Evolutionary conservation across 2,888 invertebrate genomes (phyloP), one percentile per base, ranked within the genome.

Genomic region (Conomelus anceps): DNA sequence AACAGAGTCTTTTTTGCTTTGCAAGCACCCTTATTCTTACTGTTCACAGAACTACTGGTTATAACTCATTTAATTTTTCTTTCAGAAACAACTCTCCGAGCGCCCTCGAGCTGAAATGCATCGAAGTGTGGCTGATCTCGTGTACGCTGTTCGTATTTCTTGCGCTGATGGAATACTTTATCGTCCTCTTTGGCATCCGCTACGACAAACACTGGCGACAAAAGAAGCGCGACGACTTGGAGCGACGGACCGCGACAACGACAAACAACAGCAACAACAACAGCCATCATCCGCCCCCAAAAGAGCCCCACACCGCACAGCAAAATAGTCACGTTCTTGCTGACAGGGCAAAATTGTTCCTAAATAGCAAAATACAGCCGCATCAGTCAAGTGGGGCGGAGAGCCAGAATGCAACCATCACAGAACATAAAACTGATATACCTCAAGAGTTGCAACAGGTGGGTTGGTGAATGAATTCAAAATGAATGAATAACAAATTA

Each of bases 51-150:
- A n/a, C n/a, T n/a, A n/a, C n/a, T n/a, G n/a, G n/a, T n/a, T n/a
- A n/a, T n/a, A n/a, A n/a, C n/a, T n/a, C n/a, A n/a, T n/a, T n/a
- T 26, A 26, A 26, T 26, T 86, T 87, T 90, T 34, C 85, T 93
- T 93, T 0, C 93, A 95, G 95, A 92, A 95, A 95, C 92, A 95
- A 95, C 93, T 95, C 95, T 24, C 95, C 95, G 24, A 95, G 95
- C 92, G 95, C 95, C 1, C 93, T 95, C 89, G 95, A 95, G 92
- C 92, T 95, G 90, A 95, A 95, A 92, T 95, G 95, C 92, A 95
- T 95, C 91, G 95, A 95, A 92, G 95, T 95, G 91, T 95, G 95
- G 95, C 93, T 95, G 92, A 95, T 95, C 92, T 95, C 95, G 85
- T 95, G 95, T 93, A 95, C 95, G 86, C 93, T 95, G 92, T 95